Conservation (phyloP, 2,797 vertebrate species). For the Vespertilio murinus region DNA sequence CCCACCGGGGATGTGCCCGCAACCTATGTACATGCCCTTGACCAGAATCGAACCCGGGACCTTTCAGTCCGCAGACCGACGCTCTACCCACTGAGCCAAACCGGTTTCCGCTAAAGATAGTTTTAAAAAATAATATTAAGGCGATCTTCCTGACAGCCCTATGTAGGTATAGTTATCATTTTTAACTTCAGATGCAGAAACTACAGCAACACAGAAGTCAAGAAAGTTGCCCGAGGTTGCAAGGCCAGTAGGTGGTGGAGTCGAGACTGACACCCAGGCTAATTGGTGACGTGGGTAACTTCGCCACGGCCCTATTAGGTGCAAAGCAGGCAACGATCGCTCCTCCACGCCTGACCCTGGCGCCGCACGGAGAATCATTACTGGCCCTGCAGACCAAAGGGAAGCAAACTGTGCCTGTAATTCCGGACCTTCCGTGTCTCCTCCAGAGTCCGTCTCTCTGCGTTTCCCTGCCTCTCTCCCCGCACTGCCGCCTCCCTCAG, state of each 20-base stretch:
- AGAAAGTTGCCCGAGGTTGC: background rate
- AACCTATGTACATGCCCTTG: no score
- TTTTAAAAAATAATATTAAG: background rate
- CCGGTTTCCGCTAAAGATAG: no score
- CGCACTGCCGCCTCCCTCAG: background rate
- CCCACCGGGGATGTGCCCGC: no score
- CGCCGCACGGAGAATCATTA: background rate
- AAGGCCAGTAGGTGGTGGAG: background rate
- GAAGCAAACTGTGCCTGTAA: background rate
- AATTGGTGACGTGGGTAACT: background rate
- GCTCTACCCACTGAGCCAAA: no score
- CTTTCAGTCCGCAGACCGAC: no score
- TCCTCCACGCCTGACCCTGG: background rate
- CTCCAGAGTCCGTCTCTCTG: background rate
- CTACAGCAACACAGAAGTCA: background rate
- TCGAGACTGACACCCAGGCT: background rate
- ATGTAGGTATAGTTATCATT: background rate
- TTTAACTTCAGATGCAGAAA: slow-evolving; percentile 18
- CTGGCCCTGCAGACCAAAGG: background rate
- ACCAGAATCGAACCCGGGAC: no score
- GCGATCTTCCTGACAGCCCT: background rate
- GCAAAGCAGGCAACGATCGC: background rate
- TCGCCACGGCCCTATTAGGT: background rate
- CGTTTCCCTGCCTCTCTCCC: slow-evolving; percentile 24
- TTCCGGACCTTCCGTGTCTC: background rate